Base-by-base conservation (phyloP, 2,797 vertebrate genomes). In the Aselliscus stoliczkanus region DNA sequence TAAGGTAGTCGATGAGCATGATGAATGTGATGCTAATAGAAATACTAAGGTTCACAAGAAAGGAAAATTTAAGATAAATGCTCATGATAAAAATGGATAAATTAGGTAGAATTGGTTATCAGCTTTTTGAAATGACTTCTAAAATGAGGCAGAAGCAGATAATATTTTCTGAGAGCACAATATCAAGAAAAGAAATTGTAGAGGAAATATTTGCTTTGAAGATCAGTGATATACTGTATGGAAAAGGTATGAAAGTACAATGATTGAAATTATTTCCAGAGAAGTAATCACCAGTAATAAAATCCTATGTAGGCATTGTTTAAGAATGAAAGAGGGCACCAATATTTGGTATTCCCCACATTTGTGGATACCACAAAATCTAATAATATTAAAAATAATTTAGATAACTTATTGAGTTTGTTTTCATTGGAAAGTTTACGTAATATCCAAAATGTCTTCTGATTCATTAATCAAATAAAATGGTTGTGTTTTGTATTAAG, bases 121-220 rank as follows among this genome's bases (percentile, higher is more conserved):
- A 92, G 42, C 65, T 84, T 96, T 93, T 73, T 94, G 15, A 88
- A 90, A 54, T 69, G 23, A 62, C 20, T 94, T 94, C 5, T 80
- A 50, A 17, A 88, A 27, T 90, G 50, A 72, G 18, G 39, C 31
- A 29, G 21, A 56, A 13, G 83, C 44, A 56, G 13, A 70, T 47
- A 64, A 21, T 69, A 80, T 91, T 79, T 90, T 77, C 56, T 75
- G 56, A 89, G 93, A 90, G 62, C 44, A 3, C 73, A 90, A 37
- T 93, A 64, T 93, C 60, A 83, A 56, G 62, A 96, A 93, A 37
- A 27, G 50, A 92, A 93, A 89, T 86, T 90, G 70, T 79, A 89
- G 13, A 73, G 52, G 93, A 52, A 77, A 4, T 80, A 82, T 90
- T 73, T 95, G 25, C 42, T 67, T 85, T 25, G 73, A 85, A 88